phyloP scores from a whole-genome alignment of 1,140 invertebrate genomes.

The Cydia pomonella region DNA sequence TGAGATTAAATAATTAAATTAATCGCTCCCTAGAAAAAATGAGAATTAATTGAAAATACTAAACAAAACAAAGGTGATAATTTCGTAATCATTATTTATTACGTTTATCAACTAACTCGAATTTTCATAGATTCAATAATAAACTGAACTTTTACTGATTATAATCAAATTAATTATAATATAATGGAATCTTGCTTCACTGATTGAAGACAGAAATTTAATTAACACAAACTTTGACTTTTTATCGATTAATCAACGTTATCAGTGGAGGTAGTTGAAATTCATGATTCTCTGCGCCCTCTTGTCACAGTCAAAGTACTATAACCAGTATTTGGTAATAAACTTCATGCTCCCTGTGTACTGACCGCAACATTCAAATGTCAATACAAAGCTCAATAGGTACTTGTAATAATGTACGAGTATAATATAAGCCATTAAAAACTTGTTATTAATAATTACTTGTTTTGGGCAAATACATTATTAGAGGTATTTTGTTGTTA shows the following conservation, averaged over 20 bases:
- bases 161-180: background rate
- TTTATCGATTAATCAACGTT: constrained; percentile 14
- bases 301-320: background rate
- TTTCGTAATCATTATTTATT: background rate
- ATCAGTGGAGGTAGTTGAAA: constrained; percentile 8
- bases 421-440: too few species aligned
- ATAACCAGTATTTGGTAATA: background rate
- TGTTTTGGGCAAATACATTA: too few species aligned
- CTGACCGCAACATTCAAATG: too few species aligned
- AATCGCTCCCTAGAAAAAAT: too few species aligned
- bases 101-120: background rate
- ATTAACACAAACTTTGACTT: constrained; percentile 13
- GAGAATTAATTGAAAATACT: background rate
- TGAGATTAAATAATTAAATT: too few species aligned
- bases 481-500: too few species aligned
- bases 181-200: background rate
- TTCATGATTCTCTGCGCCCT: background rate
- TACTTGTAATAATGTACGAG: too few species aligned
- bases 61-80: background rate
- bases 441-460: too few species aligned
- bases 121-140: background rate
- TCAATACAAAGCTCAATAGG: too few species aligned
- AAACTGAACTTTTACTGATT: background rate
- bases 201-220: constrained; percentile 6
- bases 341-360: background rate